Percentiles rank a stretch among this genome's conserved stretches.
Conservation (phyloP, 2,113 vertebrate species). For the Dipodomys ordii region DNA sequence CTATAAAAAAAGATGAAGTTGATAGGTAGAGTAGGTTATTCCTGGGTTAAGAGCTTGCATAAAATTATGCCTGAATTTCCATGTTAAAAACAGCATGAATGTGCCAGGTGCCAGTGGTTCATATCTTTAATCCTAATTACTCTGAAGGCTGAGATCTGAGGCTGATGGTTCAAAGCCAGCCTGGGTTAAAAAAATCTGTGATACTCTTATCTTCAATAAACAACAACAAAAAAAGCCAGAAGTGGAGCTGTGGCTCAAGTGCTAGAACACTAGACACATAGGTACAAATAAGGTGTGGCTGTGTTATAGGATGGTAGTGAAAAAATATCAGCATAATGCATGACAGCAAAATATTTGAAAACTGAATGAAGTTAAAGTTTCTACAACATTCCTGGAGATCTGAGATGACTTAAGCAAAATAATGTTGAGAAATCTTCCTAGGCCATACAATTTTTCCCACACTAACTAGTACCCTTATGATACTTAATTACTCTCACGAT, state of each 20-base stretch:
- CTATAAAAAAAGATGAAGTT: neutral
- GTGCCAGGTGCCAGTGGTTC: too few relatives aligned
- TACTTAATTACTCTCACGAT: neutral
- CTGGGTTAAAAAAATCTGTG: too few relatives aligned
- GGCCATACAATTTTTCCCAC: neutral
- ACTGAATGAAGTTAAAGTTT: neutral
- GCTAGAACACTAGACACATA: neutral
- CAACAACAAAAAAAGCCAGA: too few relatives aligned
- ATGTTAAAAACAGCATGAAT: neutral
- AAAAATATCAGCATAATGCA: neutral
- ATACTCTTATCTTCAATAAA: too few relatives aligned
- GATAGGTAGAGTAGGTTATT: neutral
- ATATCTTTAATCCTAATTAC: too few relatives aligned
- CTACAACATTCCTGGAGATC: neutral
- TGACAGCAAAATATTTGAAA: neutral
- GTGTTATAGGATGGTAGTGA: neutral
- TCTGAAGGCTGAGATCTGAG: too few relatives aligned
- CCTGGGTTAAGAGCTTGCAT: neutral
- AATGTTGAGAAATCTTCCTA: neutral
- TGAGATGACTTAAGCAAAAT: neutral
- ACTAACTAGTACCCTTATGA: fast-evolving
- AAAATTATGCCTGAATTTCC: neutral
- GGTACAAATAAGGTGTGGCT: neutral
- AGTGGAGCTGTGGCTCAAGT: too few relatives aligned
- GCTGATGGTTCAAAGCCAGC: too few relatives aligned